phyloP scores from a whole-genome alignment of 1,140 invertebrate genomes.

The Zaprionus lachaisei region DNA sequence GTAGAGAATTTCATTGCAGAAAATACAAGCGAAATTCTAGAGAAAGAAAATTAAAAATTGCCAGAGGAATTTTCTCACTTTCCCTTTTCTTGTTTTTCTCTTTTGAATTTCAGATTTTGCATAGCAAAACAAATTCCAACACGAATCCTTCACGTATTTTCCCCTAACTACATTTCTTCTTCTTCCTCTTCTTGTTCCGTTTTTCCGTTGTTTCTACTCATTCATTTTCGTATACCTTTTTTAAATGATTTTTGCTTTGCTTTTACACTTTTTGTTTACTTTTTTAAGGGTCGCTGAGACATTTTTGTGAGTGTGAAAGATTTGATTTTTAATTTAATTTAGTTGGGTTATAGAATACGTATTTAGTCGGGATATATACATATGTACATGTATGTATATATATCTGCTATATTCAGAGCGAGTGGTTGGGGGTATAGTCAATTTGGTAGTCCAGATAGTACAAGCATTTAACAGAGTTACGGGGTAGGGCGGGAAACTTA shows the following conservation, averaged over 20 bases:
- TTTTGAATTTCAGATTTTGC: neutral
- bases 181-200: neutral
- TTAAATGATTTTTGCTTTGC: neutral
- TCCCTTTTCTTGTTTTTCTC: neutral
- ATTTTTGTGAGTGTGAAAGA: neutral
- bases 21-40: neutral
- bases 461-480: neutral
- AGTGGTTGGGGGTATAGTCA: neutral
- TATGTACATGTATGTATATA: neutral
- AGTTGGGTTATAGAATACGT: neutral
- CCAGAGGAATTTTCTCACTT: neutral
- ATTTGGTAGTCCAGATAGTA: neutral
- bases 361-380: slow-evolving; percentile 3
- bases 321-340: neutral
- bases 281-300: neutral
- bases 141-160: neutral
- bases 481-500: slow-evolving; percentile 10
- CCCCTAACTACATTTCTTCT: neutral
- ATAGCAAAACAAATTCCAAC: neutral
- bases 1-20: neutral
- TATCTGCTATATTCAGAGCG: neutral
- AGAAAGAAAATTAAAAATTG: neutral
- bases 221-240: neutral
- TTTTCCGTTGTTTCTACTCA: neutral
- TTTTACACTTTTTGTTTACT: neutral